A percentile compares a stretch with the other conserved stretches of the same genome.
Conservation (phyloP, 2,113 vertebrate genomes). For the Stegastes partitus region DNA sequence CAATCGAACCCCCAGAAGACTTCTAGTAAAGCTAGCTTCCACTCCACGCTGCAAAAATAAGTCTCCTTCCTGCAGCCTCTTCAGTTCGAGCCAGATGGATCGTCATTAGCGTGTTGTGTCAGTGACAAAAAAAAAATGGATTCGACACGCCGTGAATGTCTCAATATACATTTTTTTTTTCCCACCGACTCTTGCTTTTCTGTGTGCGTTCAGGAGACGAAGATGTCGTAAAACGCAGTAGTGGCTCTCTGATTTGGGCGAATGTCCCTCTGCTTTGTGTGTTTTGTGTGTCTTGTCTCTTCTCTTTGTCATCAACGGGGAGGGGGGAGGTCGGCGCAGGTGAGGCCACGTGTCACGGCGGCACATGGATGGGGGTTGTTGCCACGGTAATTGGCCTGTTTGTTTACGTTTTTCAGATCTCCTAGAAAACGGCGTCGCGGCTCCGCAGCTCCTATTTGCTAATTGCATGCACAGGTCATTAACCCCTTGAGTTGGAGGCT, state of each 20-base stretch:
- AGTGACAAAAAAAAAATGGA: conserved; percentile 15
- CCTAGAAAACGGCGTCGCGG: conserved; percentile 20
- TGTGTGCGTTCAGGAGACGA: too few species aligned
- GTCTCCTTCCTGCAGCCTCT: conserved; percentile 18
- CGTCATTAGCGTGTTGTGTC: conserved; percentile 40
- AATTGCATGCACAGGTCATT: conserved; percentile 47
- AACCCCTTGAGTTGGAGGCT: not conserved
- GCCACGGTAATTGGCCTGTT: conserved; percentile 62
- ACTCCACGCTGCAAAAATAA: conserved; percentile 48
- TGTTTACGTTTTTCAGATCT: conserved; percentile 53
- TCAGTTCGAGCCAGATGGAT: conserved; percentile 43
- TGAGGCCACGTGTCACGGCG: conserved; percentile 42
- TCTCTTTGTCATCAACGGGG: conserved; percentile 22
- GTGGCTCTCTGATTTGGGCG: conserved; percentile 17
- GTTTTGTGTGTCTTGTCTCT: conserved; percentile 27
- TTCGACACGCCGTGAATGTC: conserved; percentile 11
- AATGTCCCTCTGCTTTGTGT: not conserved
- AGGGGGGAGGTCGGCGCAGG: conserved; percentile 54
- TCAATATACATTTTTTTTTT: conserved; percentile 35
- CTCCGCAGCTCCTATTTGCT: conserved; percentile 23
- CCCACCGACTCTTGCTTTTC: conserved; percentile 15
- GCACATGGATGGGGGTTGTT: conserved; percentile 55
- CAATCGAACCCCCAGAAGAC: conserved; percentile 55
- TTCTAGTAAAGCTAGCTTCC: conserved; percentile 41
- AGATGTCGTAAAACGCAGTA: too few species aligned